phyloP scores from a whole-genome alignment of 2,797 vertebrate species.

The Gephyroberyx darwinii region DNA sequence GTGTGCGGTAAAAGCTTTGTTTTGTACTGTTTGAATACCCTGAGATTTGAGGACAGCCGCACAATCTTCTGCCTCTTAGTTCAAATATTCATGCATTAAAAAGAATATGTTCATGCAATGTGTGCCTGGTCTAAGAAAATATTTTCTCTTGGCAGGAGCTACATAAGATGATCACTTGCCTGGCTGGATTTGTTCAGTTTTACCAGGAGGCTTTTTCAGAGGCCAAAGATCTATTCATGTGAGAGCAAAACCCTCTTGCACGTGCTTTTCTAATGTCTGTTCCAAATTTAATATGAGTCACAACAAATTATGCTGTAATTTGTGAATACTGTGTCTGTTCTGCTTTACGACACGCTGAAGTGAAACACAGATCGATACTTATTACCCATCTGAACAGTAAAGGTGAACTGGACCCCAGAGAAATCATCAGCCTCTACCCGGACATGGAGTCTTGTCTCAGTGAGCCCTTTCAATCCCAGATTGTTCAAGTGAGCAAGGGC shows the following conservation, averaged over 20 bases:
- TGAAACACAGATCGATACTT: slow-evolving; percentile 39
- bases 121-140: slow-evolving; percentile 17
- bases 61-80: slow-evolving; percentile 8
- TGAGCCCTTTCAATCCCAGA: slow-evolving; percentile 60
- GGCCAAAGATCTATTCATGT: slow-evolving; percentile 79
- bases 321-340: slow-evolving; percentile 7
- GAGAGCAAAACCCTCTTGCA: slow-evolving; percentile 47
- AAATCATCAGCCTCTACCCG: slow-evolving; percentile 77
- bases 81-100: slow-evolving; percentile 4
- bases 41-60: slow-evolving; percentile 8
- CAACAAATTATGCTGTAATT: slow-evolving; percentile 3
- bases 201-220: slow-evolving; percentile 74
- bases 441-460: slow-evolving; percentile 45
- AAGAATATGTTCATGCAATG: slow-evolving; percentile 13
- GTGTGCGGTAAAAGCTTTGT: slow-evolving; percentile 10
- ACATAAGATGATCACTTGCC: slow-evolving; percentile 68
- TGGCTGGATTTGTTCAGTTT: slow-evolving; percentile 77
- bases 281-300: slow-evolving; percentile 18
- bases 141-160: slow-evolving; percentile 65
- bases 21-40: slow-evolving; percentile 13
- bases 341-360: slow-evolving; percentile 12
- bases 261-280: neutral
- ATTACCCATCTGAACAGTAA: slow-evolving; percentile 62
- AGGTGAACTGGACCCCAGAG: slow-evolving; percentile 78
- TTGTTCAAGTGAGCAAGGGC: slow-evolving; percentile 49